A percentile compares a stretch with the other conserved stretches of the same genome.
phyloP scores from a whole-genome alignment of 2,888 invertebrate genomes.

The Lithophane leautieri region DNA sequence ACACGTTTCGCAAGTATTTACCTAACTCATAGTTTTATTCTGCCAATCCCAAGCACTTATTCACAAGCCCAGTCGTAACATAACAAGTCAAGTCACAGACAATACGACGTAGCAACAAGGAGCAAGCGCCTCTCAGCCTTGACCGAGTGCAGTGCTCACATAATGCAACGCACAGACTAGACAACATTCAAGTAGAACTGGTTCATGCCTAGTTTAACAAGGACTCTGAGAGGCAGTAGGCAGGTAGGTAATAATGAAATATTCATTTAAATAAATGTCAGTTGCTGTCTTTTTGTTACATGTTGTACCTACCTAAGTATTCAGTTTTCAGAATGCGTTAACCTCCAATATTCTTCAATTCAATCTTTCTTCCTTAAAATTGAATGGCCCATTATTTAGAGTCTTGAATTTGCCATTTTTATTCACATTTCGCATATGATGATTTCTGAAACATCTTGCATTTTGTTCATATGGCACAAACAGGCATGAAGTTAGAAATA shows the following conservation, averaged over 20 bases:
- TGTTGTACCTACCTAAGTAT: neutral
- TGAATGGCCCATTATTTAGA: neutral
- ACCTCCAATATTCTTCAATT: neutral
- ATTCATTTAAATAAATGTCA: neutral
- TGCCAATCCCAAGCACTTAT: neutral
- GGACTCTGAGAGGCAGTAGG: neutral
- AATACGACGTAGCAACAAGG: conserved; percentile 31
- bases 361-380: neutral
- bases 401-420: neutral
- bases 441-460: neutral
- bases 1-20: neutral
- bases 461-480: neutral
- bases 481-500: neutral
- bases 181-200: rapidly evolving
- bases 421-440: neutral
- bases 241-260: neutral
- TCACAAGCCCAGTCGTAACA: neutral
- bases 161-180: conserved; percentile 32
- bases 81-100: neutral
- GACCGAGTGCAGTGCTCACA: conserved; percentile 63
- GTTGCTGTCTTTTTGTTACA: no score
- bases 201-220: conserved; percentile 24
- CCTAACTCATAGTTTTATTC: neutral
- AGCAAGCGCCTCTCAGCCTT: conserved; percentile 61
- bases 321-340: neutral